Evolutionary conservation across 2,888 invertebrate species (phyloP).

Genomic region (Aspidapion aeneum): DNA sequence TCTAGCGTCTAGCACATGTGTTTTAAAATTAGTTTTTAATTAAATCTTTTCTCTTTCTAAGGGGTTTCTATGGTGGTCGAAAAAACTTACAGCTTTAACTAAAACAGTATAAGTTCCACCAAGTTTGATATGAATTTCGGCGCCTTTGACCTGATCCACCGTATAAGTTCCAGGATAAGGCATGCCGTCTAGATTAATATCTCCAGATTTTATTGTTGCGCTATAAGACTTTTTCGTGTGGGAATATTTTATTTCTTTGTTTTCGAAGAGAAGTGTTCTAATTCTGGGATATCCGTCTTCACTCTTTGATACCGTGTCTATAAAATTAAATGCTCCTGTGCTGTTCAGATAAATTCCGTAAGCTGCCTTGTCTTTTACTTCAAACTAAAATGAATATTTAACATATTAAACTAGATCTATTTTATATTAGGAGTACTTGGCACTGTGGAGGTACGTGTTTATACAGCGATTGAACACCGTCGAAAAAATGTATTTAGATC

Average conservation of each 20-base stretch:
- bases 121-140: background rate
- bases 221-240: background rate
- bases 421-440: no score
- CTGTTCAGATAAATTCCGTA: conserved; percentile 29
- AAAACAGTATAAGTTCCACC: background rate
- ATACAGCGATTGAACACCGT: no score
- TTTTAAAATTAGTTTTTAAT: no score
- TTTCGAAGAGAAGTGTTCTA: conserved; percentile 44
- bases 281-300: conserved; percentile 55
- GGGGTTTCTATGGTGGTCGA: no score
- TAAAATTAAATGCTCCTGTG: conserved; percentile 31
- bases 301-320: conserved; percentile 51
- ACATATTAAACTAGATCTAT: background rate
- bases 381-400: background rate
- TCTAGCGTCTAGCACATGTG: no score
- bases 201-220: background rate
- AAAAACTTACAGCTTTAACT: background rate
- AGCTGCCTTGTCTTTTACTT: conserved; percentile 23
- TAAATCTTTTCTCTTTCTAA: no score
- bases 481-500: no score
- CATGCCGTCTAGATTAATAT: background rate
- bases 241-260: background rate
- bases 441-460: no score
- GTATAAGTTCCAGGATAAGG: background rate
- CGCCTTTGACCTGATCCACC: background rate